These are phyloP conservation scores for Cancer borealis DNA, from an alignment of 2,888 invertebrate species.

Conservation along the genomic window DNA sequence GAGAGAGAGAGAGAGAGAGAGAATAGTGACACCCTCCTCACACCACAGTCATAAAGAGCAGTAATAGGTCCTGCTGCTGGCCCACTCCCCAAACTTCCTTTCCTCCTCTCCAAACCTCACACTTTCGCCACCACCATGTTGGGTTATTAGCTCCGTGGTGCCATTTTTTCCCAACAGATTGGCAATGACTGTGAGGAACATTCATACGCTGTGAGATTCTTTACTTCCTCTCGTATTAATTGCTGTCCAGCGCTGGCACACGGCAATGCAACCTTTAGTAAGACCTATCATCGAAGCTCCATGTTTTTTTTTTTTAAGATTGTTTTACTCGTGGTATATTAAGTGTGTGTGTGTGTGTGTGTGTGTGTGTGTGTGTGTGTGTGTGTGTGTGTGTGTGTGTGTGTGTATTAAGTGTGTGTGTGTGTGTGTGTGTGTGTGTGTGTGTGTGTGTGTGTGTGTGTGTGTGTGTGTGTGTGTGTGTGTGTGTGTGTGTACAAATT, in stretches of 20 bases:
- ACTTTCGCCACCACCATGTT: neutral
- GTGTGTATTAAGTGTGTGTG: neutral
- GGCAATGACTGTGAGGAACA: neutral
- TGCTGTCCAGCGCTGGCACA: neutral
- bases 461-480: neutral
- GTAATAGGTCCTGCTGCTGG: neutral
- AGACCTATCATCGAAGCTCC: neutral
- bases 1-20: constrained; percentile 17
- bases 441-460: neutral
- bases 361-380: neutral
- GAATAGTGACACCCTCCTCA: neutral
- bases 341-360: neutral
- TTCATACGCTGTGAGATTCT: neutral
- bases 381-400: neutral
- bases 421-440: neutral
- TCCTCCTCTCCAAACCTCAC: neutral
- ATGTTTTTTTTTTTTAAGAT: neutral
- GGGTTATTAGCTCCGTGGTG: neutral
- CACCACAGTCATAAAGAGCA: constrained; percentile 3
- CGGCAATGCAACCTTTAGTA: neutral
- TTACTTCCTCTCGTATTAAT: neutral
- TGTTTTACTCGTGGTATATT: neutral
- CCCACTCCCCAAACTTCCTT: neutral
- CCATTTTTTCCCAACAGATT: neutral
- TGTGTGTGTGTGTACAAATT: neutral